Base-by-base conservation (phyloP, 1,140 invertebrate species). In the Colletes gigas region DNA sequence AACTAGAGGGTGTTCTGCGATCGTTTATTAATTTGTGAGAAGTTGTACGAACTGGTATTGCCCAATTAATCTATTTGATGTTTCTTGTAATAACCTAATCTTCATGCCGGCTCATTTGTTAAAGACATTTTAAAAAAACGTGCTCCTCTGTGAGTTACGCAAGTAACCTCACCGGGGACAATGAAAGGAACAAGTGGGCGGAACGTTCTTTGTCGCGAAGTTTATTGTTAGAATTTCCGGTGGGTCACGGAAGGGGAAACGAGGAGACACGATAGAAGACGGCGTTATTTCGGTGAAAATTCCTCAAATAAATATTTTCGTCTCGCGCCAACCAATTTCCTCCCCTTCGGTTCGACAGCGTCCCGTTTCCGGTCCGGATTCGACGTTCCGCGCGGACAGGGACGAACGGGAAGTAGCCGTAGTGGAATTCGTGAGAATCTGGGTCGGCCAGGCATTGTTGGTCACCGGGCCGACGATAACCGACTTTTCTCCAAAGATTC, bases 221-320 rank as follows among this genome's bases (percentile, higher is more conserved):
- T 84, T 84, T 83, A 83, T 84, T 50, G 71, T 52, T 60, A 59
- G 44, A 59, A 47, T 80, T 50, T 47, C 41, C 41, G 63, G 10
- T 1, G 41, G 4, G 60, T 12, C 12, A 5, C 19, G 77, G 57
- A 19, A 59, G 47, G 41, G 57, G 55, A 76, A 17, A 17, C 60
- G 63, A 70, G 54, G 63, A 8, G 21, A 50, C 59, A 19, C 57
- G 57, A 63, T 75, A 17, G 77, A 85, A 78, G 73, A 79, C 63
- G 60, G 62, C 60, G 83, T 86, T 85, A 79, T 86, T 79, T 73
- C 70, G 57, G 60, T 10, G 85, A 70, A 86, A 89, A 90, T 89
- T 89, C 89, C 71, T 80, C 80, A 81, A 84, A 89, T 89, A 90
- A 90, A 91, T 88, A 91, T 89, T 89, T 88, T 83, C 70, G 84